Evolutionary conservation across 2,113 vertebrate genomes (phyloP), one percentile per base, ranked within the genome.

Genomic region (Aegypius monachus): DNA sequence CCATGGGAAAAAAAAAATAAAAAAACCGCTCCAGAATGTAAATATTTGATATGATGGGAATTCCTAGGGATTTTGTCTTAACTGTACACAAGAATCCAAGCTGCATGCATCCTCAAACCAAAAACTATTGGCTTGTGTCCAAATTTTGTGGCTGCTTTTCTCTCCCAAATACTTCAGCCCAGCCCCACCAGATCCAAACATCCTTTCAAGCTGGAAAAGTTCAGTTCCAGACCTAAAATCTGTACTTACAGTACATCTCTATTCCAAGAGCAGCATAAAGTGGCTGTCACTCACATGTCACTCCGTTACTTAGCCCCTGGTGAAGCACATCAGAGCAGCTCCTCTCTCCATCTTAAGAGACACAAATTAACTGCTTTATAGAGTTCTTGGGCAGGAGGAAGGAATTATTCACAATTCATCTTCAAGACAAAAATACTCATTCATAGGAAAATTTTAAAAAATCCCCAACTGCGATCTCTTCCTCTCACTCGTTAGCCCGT

Each of bases 51-150:
- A 52, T 45, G 43, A 87, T 83, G 61, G 87, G 75, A 93, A 93
- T 87, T 65, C 87, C 84, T 81, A 20, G 38, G 74, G 78, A 75
- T 58, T 66, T 86, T 88, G 21, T 47, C 87, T 93, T 62, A 86
- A 32, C 75, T 87, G 86, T 77, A 83, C 52, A 16, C 38, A 92
- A 88, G 71, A 31, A 68, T 94, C 70, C 75, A 93, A 81, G 82
- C 90, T 95, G 75, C 67, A 95, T 32, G 72, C 92, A 93, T 78
- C 92, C 93, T 96, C 80, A 92, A 88, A 92, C 80, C 81, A 67
- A 94, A 90, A 88, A 55, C 61, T 86, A 19, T 70, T 95, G 96
- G 96, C 90, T 83, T 47, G 7, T 61, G 31, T 84, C 86, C 95
- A 95, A 67, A 90, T 63, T 73, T 47, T 86, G 72, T 86, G 68